Evolutionary conservation across 1,140 invertebrate genomes (phyloP), one percentile per base, ranked within the genome.

Genomic region (Bombus difficillimus): DNA sequence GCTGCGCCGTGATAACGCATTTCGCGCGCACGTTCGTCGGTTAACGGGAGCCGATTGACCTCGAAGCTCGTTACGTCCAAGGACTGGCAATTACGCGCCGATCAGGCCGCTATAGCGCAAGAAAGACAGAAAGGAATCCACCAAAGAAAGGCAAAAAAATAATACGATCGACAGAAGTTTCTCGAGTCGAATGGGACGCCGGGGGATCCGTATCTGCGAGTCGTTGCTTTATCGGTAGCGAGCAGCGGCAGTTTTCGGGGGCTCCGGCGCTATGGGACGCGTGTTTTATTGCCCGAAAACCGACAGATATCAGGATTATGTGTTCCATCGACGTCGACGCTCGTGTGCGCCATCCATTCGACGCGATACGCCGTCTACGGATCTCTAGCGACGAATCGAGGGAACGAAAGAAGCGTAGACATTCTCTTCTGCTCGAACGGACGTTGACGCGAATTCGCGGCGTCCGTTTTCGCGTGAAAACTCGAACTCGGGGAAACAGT

Each of bases 281-380:
- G 94, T 95, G 94, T 95, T 95, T 95, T 95, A 95, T 95, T 95
- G 94, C 94, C 94, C 94, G 95, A 95, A 95, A 95, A 95, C 94
- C 95, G 92, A 95, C 94, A 95, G 95, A 95, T 95, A 95, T 95
- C 94, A 90, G 95, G 94, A 95, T 95, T 95, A 95, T 94, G 92
- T 93, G 92, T 90, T 92, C 91, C 88, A 89, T 91, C 89, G 89
- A 80, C 87, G 88, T 32, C n/a, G 83, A 25, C 62, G 47, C 9
- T 34, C 43, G 34, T 32, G 69, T 72, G 53, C 13, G 1, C 53
- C 37, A 34, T 9, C 68, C 47, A 64, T 62, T 32, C 69, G 69
- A 28, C 15, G 41, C 71, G 71, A 73, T 32, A 71, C 75, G 75
- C 32, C 66, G 68, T 53, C 18, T 53, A 53, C 47, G 47, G 47